Evolutionary conservation across 2,888 invertebrate genomes (phyloP).

Genomic region (Stegophylla sp.): DNA sequence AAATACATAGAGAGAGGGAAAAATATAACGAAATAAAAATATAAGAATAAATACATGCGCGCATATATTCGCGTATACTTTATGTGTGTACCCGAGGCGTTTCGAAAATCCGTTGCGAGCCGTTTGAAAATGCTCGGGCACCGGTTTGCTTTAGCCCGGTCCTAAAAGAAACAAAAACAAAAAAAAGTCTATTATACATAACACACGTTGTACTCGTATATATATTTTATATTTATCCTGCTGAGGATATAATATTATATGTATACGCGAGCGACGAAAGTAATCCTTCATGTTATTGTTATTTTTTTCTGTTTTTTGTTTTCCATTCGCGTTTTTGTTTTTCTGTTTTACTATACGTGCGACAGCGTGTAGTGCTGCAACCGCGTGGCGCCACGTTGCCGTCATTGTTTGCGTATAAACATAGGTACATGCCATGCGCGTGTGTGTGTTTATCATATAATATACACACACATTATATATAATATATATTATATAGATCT

Average conservation of each 20-base stretch:
- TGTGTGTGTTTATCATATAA: no score
- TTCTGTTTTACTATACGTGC: not conserved
- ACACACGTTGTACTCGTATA: no score
- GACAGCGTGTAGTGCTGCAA: not conserved
- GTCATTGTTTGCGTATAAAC: not conserved
- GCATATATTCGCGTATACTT: not conserved
- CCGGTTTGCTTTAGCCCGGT: not conserved
- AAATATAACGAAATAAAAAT: no score
- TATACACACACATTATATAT: no score
- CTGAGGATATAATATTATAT: constrained; percentile 10
- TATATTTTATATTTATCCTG: not conserved
- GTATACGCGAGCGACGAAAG: not conserved
- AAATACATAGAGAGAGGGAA: not conserved
- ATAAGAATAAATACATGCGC: not conserved
- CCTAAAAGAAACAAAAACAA: not conserved
- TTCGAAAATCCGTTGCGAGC: not conserved
- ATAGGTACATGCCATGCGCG: no score
- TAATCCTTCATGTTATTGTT: constrained; percentile 31
- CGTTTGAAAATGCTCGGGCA: not conserved
- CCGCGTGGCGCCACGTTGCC: not conserved
- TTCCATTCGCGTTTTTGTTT: constrained; percentile 1
- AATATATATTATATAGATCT: no score
- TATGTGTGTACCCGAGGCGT: not conserved
- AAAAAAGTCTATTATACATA: constrained; percentile 2
- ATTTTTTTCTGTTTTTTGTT: not conserved